A percentile compares a stretch with the other conserved stretches of the same genome.
Conservation (phyloP, 2,888 invertebrate species). For the Orthonevra nobilis region DNA sequence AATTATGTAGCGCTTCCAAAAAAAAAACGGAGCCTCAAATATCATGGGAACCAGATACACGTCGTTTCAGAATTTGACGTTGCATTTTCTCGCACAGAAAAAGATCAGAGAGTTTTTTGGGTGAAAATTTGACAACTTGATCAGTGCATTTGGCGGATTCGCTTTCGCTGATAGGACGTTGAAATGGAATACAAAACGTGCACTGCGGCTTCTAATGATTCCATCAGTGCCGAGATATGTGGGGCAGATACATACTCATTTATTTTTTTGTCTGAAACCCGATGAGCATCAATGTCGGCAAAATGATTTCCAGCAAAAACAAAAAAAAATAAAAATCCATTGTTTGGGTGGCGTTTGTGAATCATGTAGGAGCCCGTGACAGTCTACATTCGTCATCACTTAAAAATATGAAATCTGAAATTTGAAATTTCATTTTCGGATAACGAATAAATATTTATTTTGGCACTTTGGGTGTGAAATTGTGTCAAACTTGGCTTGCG, state of each 20-base stretch:
- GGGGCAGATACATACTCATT: neutral
- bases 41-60: constrained; percentile 39
- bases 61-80: constrained; percentile 11
- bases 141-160: neutral
- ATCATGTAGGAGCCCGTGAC: constrained; percentile 21
- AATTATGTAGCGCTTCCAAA: constrained; percentile 9
- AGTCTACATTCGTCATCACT: too few relatives aligned
- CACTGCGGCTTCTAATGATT: constrained; percentile 8
- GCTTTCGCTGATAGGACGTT: neutral
- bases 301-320: constrained; percentile 24
- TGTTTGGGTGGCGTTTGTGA: constrained; percentile 27
- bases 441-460: too few relatives aligned
- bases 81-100: constrained; percentile 42
- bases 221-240: constrained; percentile 3
- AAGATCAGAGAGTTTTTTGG: constrained; percentile 23
- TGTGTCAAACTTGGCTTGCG: too few relatives aligned
- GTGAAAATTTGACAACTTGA: constrained; percentile 2
- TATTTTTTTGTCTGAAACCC: constrained; percentile 21
- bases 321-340: too few relatives aligned
- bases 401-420: too few relatives aligned
- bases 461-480: too few relatives aligned
- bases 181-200: constrained; percentile 28
- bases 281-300: constrained; percentile 38
- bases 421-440: too few relatives aligned
- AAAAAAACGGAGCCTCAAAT: constrained; percentile 36